Evolutionary conservation across 2,797 vertebrate genomes (phyloP).

Genomic region (Helarctos malayanus): DNA sequence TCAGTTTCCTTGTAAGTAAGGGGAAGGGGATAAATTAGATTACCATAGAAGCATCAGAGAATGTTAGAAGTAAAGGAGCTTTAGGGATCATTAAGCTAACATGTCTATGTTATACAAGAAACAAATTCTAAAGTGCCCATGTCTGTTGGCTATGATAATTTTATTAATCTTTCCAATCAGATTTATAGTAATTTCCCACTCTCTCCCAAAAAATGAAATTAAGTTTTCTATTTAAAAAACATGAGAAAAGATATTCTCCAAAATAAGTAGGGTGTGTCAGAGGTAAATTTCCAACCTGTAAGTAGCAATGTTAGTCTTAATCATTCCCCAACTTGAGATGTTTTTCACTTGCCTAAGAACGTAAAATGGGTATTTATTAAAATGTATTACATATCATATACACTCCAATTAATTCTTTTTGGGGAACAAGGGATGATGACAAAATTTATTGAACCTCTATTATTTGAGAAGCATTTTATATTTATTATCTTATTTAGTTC

Average conservation of each 20-base stretch:
- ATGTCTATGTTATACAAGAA: not conserved
- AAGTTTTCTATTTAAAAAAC: not conserved
- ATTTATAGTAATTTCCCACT: not conserved
- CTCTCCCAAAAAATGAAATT: not conserved
- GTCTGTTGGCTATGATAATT: not conserved
- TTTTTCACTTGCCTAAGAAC: not conserved
- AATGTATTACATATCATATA: not conserved
- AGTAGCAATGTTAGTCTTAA: not conserved
- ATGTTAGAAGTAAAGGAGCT: not conserved
- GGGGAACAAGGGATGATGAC: not conserved
- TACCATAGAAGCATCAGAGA: not conserved
- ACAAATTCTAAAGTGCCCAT: not conserved
- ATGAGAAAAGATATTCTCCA: not conserved
- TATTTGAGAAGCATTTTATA: not conserved
- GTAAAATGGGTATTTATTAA: not conserved
- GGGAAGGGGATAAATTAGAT: not conserved
- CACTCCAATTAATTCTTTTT: not conserved
- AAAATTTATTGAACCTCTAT: not conserved
- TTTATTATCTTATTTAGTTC: not conserved
- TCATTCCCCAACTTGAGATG: not conserved
- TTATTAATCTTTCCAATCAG: not conserved
- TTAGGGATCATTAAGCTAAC: not conserved
- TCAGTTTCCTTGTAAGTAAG: not conserved
- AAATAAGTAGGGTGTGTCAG: slow-evolving; percentile 2
- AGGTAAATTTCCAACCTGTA: not conserved